These are phyloP conservation scores for Chiloscyllium plagiosum DNA, from an alignment of 2,113 vertebrate genomes.

Conservation along the genomic window DNA sequence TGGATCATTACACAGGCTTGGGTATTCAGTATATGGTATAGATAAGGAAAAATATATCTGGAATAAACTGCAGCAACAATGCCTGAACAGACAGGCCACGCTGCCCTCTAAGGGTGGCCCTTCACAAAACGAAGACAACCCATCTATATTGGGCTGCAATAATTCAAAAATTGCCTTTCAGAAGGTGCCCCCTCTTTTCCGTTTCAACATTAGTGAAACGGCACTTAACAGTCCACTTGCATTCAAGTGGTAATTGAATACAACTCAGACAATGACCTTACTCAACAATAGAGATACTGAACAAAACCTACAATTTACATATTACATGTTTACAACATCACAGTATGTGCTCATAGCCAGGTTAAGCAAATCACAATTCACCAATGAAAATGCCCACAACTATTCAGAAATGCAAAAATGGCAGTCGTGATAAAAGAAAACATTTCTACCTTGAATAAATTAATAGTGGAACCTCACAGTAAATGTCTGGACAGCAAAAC, in stretches of 20 bases:
- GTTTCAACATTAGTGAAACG: background rate
- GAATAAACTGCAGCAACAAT: conserved; percentile 35
- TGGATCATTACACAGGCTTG: conserved; percentile 70
- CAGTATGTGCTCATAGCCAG: background rate
- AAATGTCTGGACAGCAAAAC: background rate
- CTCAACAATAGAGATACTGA: conserved; percentile 29
- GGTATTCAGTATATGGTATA: conserved; percentile 55
- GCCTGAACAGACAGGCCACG: background rate
- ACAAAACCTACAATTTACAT: conserved; percentile 33
- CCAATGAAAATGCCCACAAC: background rate
- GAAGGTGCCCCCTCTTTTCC: conserved; percentile 19
- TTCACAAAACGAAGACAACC: background rate
- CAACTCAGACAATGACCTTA: conserved; percentile 54
- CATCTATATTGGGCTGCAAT: conserved; percentile 34
- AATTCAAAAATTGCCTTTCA: conserved; percentile 42
- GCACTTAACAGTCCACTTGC: conserved; percentile 50
- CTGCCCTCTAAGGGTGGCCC: conserved; percentile 12
- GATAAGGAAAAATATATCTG: conserved; percentile 47
- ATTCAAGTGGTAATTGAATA: conserved; percentile 71
- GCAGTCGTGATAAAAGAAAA: background rate
- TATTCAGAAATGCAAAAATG: background rate
- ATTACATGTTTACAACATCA: conserved; percentile 34
- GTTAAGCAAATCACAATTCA: background rate
- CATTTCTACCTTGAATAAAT: background rate
- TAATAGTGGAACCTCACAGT: background rate